Evolutionary conservation across 2,888 invertebrate genomes (phyloP).

Genomic region (Phalangium opilio): DNA sequence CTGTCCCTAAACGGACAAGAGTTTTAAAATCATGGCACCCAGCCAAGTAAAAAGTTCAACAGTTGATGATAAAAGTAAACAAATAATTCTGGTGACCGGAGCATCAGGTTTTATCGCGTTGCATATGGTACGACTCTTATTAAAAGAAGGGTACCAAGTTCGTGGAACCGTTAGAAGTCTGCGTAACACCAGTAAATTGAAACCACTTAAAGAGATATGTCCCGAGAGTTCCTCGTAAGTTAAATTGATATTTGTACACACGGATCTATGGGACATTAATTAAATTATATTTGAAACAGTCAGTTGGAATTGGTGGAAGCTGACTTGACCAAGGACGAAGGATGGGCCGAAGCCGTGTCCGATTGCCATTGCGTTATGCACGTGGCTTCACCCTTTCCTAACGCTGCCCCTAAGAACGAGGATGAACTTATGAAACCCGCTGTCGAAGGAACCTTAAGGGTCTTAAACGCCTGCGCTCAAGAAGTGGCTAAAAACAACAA

Average conservation of each 20-base stretch:
- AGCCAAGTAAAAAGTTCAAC: too few species aligned
- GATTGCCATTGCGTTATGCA: constrained; percentile 34
- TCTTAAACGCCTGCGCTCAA: constrained; percentile 32
- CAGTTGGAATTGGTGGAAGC: not conserved
- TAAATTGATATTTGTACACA: too few species aligned
- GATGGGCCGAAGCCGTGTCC: constrained; percentile 26
- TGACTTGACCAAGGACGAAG: constrained; percentile 1
- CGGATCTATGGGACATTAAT: too few species aligned
- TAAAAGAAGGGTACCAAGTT: constrained; percentile 35
- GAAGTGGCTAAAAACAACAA: constrained; percentile 22
- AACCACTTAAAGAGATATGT: constrained; percentile 26
- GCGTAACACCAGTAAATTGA: constrained; percentile 29
- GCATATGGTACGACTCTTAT: constrained; percentile 35
- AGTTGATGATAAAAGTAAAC: too few species aligned
- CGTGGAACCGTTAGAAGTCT: constrained; percentile 35
- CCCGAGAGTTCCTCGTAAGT: constrained; percentile 23
- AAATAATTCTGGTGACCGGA: constrained; percentile 34
- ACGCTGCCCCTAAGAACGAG: constrained; percentile 25
- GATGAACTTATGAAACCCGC: constrained; percentile 34
- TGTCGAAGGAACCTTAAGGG: constrained; percentile 35
- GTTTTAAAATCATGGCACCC: too few species aligned
- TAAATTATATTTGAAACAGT: too few species aligned
- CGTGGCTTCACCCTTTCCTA: constrained; percentile 33
- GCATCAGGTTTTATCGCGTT: constrained; percentile 37
- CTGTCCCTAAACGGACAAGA: too few species aligned